Percentiles rank a stretch among this genome's conserved stretches.
Conservation (phyloP, 2,888 invertebrate genomes). For the Electrophaes corylata region DNA sequence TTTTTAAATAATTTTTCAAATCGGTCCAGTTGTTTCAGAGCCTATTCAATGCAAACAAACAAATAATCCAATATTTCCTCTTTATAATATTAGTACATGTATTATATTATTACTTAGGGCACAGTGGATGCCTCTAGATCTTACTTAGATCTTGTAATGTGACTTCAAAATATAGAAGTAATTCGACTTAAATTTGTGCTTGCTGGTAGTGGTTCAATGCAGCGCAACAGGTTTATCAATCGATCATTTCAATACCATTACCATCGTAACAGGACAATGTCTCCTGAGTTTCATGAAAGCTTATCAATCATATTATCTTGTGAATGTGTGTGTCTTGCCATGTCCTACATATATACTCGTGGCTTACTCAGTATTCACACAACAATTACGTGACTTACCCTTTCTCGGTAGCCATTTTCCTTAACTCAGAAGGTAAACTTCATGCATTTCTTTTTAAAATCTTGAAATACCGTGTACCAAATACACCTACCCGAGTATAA, state of each 20-base stretch:
- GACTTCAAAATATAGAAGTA: background rate
- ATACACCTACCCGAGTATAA: too few species aligned
- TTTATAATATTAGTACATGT: too few species aligned
- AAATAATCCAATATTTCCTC: too few species aligned
- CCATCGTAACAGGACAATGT: slow-evolving; percentile 56
- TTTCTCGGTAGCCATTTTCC: background rate
- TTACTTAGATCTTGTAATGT: background rate
- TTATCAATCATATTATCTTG: slow-evolving; percentile 29
- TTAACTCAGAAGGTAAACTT: background rate
- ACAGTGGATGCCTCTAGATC: background rate
- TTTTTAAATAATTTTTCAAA: too few species aligned
- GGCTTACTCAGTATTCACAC: slow-evolving; percentile 16
- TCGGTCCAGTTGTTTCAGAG: too few species aligned
- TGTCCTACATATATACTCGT: slow-evolving; percentile 9
- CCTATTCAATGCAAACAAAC: too few species aligned
- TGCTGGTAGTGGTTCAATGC: slow-evolving; percentile 46
- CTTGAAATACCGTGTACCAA: too few species aligned
- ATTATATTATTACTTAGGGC: too few species aligned
- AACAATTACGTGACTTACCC: slow-evolving; percentile 15
- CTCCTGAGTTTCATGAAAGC: slow-evolving; percentile 51
- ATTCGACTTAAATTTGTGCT: background rate
- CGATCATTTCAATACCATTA: slow-evolving; percentile 53
- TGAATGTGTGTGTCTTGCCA: slow-evolving; percentile 17
- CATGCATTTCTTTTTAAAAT: background rate
- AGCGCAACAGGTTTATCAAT: slow-evolving; percentile 49